Percentiles rank a stretch among this genome's conserved stretches.
These are phyloP conservation scores for Notarius quadriscutis DNA, from an alignment of 2,113 vertebrate genomes.

Conservation along the genomic window DNA sequence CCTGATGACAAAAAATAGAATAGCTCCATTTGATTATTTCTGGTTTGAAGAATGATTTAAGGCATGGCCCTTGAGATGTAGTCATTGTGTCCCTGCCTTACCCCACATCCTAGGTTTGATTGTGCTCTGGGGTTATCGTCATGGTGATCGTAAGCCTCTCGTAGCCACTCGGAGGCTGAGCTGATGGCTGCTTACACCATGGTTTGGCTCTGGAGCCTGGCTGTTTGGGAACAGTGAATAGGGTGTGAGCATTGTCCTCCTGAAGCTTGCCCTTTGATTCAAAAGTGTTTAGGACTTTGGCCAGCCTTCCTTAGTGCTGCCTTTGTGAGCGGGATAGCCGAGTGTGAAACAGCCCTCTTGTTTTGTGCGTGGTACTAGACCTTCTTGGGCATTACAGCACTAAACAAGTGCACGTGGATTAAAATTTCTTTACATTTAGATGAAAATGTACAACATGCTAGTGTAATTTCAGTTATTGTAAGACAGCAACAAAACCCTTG, in stretches of 20 bases:
- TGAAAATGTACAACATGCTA: background rate
- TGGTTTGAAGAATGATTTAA: background rate
- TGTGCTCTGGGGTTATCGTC: constrained; percentile 70
- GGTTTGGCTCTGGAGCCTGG: constrained; percentile 61
- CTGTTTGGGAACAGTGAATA: constrained; percentile 15
- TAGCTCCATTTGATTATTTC: background rate
- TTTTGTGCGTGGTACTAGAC: background rate
- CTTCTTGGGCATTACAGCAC: background rate
- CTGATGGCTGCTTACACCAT: constrained; percentile 63
- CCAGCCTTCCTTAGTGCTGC: constrained; percentile 8
- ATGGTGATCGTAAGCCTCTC: constrained; percentile 73
- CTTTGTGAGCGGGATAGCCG: background rate
- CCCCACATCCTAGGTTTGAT: constrained; percentile 34
- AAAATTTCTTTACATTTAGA: background rate
- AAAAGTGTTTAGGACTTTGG: background rate
- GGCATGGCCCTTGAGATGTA: background rate
- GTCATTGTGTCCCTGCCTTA: background rate
- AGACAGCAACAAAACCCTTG: background rate
- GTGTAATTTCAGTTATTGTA: background rate
- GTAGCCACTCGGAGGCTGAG: constrained; percentile 67
- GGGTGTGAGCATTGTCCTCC: constrained; percentile 22
- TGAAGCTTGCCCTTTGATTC: constrained; percentile 19
- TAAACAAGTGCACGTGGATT: background rate
- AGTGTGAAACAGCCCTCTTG: background rate
- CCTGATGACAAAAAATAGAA: background rate